Conservation (phyloP, 2,888 invertebrate genomes). For the Apodemia duryi region DNA sequence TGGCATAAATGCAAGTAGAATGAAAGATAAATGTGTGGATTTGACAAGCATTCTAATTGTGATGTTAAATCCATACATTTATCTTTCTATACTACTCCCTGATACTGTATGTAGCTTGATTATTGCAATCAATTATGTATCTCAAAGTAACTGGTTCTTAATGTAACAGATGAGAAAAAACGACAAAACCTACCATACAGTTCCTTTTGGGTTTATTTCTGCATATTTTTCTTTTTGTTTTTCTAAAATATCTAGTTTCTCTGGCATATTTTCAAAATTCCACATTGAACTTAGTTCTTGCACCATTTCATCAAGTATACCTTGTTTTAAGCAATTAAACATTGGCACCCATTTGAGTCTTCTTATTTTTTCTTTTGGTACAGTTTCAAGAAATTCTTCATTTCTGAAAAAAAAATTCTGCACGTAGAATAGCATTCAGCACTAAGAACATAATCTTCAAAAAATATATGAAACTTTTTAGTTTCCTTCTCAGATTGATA, state of each 20-base stretch:
- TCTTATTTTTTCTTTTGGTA: constrained; percentile 60
- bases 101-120: no score
- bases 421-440: no score
- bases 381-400: constrained; percentile 67
- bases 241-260: constrained; percentile 57
- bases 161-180: neutral
- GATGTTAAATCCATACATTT: no score
- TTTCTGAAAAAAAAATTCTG: constrained; percentile 37
- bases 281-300: constrained; percentile 66
- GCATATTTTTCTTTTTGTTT: constrained; percentile 62
- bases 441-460: no score
- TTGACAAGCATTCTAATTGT: no score
- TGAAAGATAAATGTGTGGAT: no score
- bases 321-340: constrained; percentile 64
- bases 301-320: constrained; percentile 61
- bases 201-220: constrained; percentile 44
- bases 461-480: no score
- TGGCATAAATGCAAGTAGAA: no score
- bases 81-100: no score
- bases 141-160: no score
- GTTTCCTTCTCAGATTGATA: no score
- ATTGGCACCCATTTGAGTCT: constrained; percentile 69
- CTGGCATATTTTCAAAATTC: constrained; percentile 64
- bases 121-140: no score
- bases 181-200: constrained; percentile 44